Percentiles rank a stretch among this genome's conserved stretches.
phyloP scores from a whole-genome alignment of 1,140 invertebrate genomes.

The Acarapis woodi region DNA sequence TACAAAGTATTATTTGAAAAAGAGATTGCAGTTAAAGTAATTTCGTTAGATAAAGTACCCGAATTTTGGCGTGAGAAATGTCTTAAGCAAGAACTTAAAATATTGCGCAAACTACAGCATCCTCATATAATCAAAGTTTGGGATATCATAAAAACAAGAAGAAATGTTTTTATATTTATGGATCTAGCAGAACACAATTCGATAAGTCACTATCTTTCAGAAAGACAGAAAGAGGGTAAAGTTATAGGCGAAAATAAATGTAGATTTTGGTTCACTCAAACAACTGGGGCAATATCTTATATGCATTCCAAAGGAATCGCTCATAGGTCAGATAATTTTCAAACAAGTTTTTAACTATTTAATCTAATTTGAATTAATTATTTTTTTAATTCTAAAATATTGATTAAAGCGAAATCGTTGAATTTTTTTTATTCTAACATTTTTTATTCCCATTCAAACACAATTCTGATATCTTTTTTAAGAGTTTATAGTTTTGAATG shows the following conservation, averaged over 20 bases:
- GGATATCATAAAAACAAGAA: conserved; percentile 9
- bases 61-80: conserved; percentile 6
- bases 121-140: conserved; percentile 9
- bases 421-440: too few species aligned
- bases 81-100: conserved; percentile 9
- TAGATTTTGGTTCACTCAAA: conserved; percentile 8
- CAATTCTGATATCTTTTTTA: too few species aligned
- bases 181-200: conserved; percentile 5
- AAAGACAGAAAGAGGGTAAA: background rate
- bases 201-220: background rate
- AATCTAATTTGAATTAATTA: background rate
- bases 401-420: too few species aligned
- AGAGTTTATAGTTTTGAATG: too few species aligned
- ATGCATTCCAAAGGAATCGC: conserved; percentile 8
- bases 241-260: conserved; percentile 2
- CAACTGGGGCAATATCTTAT: conserved; percentile 4
- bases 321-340: conserved; percentile 9
- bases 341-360: conserved; percentile 21
- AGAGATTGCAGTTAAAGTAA: conserved; percentile 6
- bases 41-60: conserved; percentile 6
- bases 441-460: too few species aligned
- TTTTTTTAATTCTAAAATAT: too few species aligned
- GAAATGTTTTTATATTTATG: conserved; percentile 10
- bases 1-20: background rate
- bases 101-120: conserved; percentile 6